Evolutionary conservation across 2,113 vertebrate genomes (phyloP), one percentile per base, ranked within the genome.

Genomic region (Hemicordylus capensis): DNA sequence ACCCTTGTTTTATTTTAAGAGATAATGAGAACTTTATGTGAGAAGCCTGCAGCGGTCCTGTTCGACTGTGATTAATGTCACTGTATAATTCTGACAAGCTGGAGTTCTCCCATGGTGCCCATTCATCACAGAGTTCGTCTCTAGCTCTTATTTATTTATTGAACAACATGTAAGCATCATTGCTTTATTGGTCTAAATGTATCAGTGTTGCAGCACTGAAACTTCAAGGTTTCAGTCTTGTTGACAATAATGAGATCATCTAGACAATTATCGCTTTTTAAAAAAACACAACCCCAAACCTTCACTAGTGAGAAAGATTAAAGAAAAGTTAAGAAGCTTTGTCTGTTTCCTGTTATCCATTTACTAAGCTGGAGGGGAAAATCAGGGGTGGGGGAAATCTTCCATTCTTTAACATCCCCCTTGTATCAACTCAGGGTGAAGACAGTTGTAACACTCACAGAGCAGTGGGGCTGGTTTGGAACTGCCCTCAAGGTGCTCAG

Each of bases 171-270:
- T 94, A 90, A 94, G 93, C 92, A 85, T 91, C 83, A 93, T 93
- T 95, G 90, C 84, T 88, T 91, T 94, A 95, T 93, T 95, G 95
- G 93, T 95, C 93, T 94, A 92, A 70, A 94, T 87, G 89, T 95
- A 95, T 94, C 93, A 92, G 87, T 88, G 34, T 95, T 95, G 94
- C 94, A 93, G 89, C 79, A 83, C 93, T 84, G 69, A 88, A 94
- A 95, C 93, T 96, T 96, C 95, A 96, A 96, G 92, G 94, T 90
- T 94, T 87, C 91, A 91, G 88, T 95, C 96, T 94, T 96, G 95
- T 95, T 96, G 96, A 96, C 95, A 95, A 96, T 96, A 95, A 96
- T 96, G 95, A 96, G 96, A 94, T 96, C 95, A 96, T 93, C 95
- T 91, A 94, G 94, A 96, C 94, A 96, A 96, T 97, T 94, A 94